phyloP scores from a whole-genome alignment of 2,797 vertebrate genomes.

The Crenuchus spilurus region DNA sequence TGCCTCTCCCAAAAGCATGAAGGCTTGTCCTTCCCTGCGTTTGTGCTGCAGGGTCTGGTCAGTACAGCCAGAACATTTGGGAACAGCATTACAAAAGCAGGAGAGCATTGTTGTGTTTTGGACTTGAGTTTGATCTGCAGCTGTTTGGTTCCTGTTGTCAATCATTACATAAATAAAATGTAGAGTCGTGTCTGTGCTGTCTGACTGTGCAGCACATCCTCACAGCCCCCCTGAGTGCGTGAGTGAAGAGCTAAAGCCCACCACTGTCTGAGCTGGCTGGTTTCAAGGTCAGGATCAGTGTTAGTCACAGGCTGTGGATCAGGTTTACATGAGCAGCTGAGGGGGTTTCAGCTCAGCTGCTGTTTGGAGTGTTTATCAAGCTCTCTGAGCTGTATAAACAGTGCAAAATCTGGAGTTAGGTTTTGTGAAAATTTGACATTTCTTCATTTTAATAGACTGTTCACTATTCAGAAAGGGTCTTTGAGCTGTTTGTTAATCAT shows the following conservation, averaged over 20 bases:
- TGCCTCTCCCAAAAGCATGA: too few species aligned
- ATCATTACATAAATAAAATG: slow-evolving; percentile 8
- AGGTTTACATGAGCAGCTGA: not conserved
- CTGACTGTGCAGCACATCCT: not conserved
- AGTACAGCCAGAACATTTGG: not conserved
- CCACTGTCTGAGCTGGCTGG: not conserved
- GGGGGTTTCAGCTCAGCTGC: slow-evolving; percentile 3
- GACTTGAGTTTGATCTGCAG: slow-evolving; percentile 18
- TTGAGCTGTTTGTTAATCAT: too few species aligned
- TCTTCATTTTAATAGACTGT: too few species aligned
- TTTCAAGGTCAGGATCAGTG: not conserved
- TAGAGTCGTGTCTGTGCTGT: slow-evolving; percentile 5
- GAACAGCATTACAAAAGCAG: not conserved
- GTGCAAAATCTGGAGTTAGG: too few species aligned
- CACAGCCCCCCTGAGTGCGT: too few species aligned
- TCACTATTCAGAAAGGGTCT: too few species aligned
- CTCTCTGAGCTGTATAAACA: too few species aligned
- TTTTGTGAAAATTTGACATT: too few species aligned
- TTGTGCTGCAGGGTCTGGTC: too few species aligned
- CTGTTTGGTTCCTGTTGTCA: slow-evolving; percentile 1
- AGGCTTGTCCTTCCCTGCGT: too few species aligned
- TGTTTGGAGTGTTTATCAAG: too few species aligned
- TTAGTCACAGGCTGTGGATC: not conserved
- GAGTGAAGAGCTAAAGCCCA: not conserved
- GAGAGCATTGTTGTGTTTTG: not conserved